Conservation (phyloP, 2,797 vertebrate species). For the Eulemur rubriventer region DNA sequence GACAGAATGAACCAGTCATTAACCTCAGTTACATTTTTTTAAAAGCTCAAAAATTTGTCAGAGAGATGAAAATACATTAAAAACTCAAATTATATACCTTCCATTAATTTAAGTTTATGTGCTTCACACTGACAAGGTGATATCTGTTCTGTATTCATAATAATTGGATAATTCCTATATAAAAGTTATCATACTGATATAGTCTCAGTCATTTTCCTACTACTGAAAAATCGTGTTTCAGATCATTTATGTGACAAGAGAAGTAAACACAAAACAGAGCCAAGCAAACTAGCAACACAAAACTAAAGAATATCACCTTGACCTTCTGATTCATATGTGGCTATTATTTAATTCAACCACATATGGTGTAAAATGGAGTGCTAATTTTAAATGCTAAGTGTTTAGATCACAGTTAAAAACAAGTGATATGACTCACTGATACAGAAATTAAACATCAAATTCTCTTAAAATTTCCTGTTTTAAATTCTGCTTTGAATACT, state of each 20-base stretch:
- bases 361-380: not conserved
- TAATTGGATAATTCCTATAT: not conserved
- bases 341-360: conserved; percentile 12
- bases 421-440: conserved; percentile 15
- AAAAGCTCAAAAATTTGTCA: not conserved
- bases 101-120: not conserved
- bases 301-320: not conserved
- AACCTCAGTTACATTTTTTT: conserved; percentile 6
- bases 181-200: not conserved
- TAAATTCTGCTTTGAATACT: conserved; percentile 60
- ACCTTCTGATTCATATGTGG: not conserved
- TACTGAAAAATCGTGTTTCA: conserved; percentile 21
- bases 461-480: conserved; percentile 30
- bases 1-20: not conserved
- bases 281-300: not conserved
- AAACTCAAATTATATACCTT: not conserved
- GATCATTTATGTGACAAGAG: conserved; percentile 26
- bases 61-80: not conserved
- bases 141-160: not conserved
- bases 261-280: conserved; percentile 19
- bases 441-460: conserved; percentile 55
- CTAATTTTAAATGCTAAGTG: conserved; percentile 45
- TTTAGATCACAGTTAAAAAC: conserved; percentile 42
- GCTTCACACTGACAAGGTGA: not conserved
- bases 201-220: conserved; percentile 1